Evolutionary conservation across 1,140 invertebrate species (phyloP).

Genomic region (Chrysomallon squamiferum): DNA sequence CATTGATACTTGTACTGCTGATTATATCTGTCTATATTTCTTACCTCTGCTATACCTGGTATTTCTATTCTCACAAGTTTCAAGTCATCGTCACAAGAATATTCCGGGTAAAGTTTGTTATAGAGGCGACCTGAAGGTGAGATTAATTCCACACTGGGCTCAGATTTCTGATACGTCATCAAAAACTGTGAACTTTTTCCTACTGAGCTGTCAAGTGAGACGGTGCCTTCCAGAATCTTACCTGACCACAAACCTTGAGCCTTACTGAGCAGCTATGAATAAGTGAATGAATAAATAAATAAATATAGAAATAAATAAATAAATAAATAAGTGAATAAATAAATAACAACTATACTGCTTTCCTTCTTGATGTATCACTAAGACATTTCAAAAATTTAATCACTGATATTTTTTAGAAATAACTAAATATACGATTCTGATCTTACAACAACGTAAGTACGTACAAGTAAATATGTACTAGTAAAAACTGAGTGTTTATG

Average conservation of each 20-base stretch:
- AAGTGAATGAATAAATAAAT: background rate
- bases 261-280: constrained; percentile 7
- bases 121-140: constrained; percentile 16
- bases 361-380: no score
- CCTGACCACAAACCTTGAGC: background rate
- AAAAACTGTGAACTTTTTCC: constrained; percentile 9
- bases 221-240: background rate
- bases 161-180: constrained; percentile 8
- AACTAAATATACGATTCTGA: no score
- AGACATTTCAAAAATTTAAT: no score
- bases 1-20: no score
- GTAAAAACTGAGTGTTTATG: no score
- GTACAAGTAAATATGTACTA: no score
- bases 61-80: constrained; percentile 8
- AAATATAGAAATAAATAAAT: no score
- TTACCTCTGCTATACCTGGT: constrained; percentile 15
- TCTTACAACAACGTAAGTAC: no score
- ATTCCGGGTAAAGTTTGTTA: constrained; percentile 13
- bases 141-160: constrained; percentile 12
- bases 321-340: no score
- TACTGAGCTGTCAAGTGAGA: constrained; percentile 13
- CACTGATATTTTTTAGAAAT: no score
- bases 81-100: constrained; percentile 2
- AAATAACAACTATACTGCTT: no score
- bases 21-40: no score